Percentiles rank a stretch among this genome's conserved stretches.
These are phyloP conservation scores for Castor canadensis DNA, from an alignment of 2,113 vertebrate genomes.

Conservation along the genomic window DNA sequence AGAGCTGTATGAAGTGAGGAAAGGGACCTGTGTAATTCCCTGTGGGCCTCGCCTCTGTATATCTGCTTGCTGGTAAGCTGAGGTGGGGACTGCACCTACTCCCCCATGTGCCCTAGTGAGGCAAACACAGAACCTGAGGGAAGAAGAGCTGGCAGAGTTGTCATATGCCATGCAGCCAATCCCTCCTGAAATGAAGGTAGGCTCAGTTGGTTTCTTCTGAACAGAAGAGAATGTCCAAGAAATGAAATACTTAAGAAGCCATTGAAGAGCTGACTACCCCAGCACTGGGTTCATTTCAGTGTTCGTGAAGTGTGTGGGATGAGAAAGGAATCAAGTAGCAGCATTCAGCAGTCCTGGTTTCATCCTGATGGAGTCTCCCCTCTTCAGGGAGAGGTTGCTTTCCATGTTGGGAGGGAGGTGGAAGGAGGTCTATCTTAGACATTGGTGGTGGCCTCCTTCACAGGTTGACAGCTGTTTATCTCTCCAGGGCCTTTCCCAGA, in stretches of 20 bases:
- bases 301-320: neutral
- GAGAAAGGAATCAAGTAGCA: constrained; percentile 76
- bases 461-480: constrained; percentile 74
- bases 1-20: constrained; percentile 42
- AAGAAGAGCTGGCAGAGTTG: constrained; percentile 2
- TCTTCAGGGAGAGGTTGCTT: constrained; percentile 63
- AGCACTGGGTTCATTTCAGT: no score
- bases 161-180: constrained; percentile 22
- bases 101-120: neutral
- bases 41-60: no score
- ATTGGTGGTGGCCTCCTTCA: constrained; percentile 63
- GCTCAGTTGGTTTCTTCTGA: constrained; percentile 45
- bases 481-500: constrained; percentile 87
- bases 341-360: constrained; percentile 77
- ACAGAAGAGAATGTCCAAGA: constrained; percentile 52
- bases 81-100: no score
- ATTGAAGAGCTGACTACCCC: no score
- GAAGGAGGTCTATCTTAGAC: constrained; percentile 9
- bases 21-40: no score
- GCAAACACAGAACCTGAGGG: neutral
- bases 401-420: constrained; percentile 44
- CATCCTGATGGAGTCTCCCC: constrained; percentile 65
- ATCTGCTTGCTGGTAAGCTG: no score
- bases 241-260: constrained; percentile 52
- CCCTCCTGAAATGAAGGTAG: constrained; percentile 59